These are phyloP conservation scores for Watsonalla cultraria DNA, from an alignment of 2,888 invertebrate genomes.

Conservation along the genomic window DNA sequence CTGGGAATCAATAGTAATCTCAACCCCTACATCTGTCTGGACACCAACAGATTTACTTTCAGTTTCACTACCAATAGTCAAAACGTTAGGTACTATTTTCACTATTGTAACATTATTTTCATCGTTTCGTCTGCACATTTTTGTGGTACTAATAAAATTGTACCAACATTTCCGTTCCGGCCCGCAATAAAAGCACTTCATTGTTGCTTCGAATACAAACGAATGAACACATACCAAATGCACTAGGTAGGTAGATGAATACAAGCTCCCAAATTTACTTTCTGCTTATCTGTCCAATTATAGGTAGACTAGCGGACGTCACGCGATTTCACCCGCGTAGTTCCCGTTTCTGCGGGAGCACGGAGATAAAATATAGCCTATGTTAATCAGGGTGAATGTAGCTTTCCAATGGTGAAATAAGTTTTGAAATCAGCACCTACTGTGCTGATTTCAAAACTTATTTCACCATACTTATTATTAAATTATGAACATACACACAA, in stretches of 20 bases:
- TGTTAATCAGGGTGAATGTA: too few species aligned
- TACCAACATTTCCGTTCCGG: neutral
- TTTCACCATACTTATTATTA: too few species aligned
- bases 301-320: too few species aligned
- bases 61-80: conserved; percentile 17
- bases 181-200: neutral
- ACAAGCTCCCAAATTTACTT: neutral
- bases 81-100: conserved; percentile 31
- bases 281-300: neutral
- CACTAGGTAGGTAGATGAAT: neutral
- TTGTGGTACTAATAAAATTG: neutral
- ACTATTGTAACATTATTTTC: conserved; percentile 19
- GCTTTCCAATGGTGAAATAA: too few species aligned
- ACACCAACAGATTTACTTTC: conserved; percentile 18
- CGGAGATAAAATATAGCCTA: too few species aligned
- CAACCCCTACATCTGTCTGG: conserved; percentile 14
- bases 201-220: neutral
- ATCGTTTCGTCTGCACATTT: conserved; percentile 13
- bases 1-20: neutral
- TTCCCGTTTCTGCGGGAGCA: too few species aligned
- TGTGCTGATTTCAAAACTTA: too few species aligned
- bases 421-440: too few species aligned
- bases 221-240: neutral
- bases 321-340: too few species aligned
- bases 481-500: too few species aligned